Percentiles rank a stretch among this genome's conserved stretches.
Conservation (phyloP, 30 jellyfish, hydroid and myxozoan genomes). For the Sanderia malayensis region DNA sequence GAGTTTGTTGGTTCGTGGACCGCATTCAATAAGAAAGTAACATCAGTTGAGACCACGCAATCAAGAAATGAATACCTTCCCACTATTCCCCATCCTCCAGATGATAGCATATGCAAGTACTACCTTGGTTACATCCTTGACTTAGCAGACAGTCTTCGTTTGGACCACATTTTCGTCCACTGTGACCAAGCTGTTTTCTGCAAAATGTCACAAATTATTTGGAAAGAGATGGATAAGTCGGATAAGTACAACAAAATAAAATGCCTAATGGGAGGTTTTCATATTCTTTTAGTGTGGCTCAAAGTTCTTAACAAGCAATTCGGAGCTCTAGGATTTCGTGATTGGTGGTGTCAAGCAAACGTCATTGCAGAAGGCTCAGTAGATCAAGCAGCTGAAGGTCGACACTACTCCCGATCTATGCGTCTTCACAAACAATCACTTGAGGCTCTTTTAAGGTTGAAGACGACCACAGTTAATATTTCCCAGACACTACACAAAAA, state of each 20-base stretch:
- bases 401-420: conserved; percentile 56
- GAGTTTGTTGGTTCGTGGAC: conserved; percentile 51
- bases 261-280: conserved; percentile 55
- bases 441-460: conserved; percentile 43
- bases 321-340: no score
- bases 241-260: conserved; percentile 43
- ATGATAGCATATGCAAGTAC: no score
- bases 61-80: conserved; percentile 57
- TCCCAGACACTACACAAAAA: conserved; percentile 54
- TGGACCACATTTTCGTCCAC: conserved; percentile 50
- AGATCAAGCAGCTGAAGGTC: conserved; percentile 56
- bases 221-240: conserved; percentile 30
- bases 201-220: conserved; percentile 34
- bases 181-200: no score
- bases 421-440: conserved; percentile 60
- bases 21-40: conserved; percentile 48
- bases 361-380: conserved; percentile 63
- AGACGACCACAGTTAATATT: conserved; percentile 36
- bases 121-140: conserved; percentile 55
- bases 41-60: conserved; percentile 56
- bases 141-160: conserved; percentile 50
- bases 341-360: no score
- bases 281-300: conserved; percentile 48
- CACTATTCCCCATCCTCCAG: no score
- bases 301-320: conserved; percentile 36